phyloP scores from a whole-genome alignment of 2,797 vertebrate genomes.

The Falco rusticolus region DNA sequence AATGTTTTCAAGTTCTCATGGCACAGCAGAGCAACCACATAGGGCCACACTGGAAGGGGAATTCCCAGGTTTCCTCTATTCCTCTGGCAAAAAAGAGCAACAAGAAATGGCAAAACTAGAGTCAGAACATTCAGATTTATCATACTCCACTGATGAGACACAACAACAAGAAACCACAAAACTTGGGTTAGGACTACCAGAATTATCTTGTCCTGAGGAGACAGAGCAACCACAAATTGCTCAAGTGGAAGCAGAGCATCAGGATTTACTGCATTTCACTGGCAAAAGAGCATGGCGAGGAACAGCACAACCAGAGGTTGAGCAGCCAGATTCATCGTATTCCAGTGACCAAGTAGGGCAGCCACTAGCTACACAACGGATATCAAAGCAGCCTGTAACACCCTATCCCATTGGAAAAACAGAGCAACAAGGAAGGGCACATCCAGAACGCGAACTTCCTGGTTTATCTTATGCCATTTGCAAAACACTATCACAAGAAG shows the following conservation, averaged over 20 bases:
- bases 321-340: neutral
- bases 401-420: neutral
- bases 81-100: neutral
- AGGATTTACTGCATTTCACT: neutral
- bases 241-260: neutral
- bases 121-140: neutral
- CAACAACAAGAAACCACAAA: neutral
- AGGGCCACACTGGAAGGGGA: neutral
- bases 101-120: neutral
- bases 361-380: neutral
- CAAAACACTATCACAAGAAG: neutral
- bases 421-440: neutral
- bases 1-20: neutral
- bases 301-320: neutral
- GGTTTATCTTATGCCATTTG: neutral
- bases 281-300: neutral
- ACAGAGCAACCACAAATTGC: neutral
- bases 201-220: neutral
- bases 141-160: neutral
- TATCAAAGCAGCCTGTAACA: neutral
- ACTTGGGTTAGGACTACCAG: neutral
- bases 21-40: neutral
- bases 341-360: neutral
- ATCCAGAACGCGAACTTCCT: neutral
- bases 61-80: neutral